Conservation (phyloP, 2,113 vertebrate genomes). For the Peromyscus maniculatus region DNA sequence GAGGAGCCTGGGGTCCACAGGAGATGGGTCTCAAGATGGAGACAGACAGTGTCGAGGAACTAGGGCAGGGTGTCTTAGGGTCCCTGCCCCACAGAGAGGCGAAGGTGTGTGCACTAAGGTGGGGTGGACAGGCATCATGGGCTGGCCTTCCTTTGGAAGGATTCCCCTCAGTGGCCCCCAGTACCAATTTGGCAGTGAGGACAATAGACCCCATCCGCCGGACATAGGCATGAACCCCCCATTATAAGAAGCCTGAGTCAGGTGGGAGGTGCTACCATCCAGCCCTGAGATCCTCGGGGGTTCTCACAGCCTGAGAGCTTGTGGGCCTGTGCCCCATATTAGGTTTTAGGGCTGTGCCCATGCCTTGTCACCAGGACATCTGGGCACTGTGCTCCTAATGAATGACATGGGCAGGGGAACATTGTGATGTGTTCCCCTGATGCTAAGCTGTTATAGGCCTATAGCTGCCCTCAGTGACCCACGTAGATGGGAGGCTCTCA, state of each 20-base stretch:
- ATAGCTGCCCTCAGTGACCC: no score
- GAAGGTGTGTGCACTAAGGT: not conserved
- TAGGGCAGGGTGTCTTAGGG: not conserved
- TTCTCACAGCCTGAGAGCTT: not conserved
- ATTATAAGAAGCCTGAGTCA: not conserved
- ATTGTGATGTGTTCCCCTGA: fast-evolving
- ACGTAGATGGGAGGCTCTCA: not conserved
- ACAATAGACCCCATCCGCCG: not conserved
- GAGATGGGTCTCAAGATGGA: fast-evolving
- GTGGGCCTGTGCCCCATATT: not conserved
- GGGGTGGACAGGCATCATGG: not conserved
- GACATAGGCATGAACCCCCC: not conserved
- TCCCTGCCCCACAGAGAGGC: not conserved
- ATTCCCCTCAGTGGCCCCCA: not conserved
- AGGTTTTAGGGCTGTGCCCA: not conserved
- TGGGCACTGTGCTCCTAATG: not conserved
- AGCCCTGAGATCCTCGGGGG: not conserved
- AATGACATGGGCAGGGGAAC: no score
- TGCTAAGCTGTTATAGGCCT: not conserved
- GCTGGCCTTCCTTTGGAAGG: not conserved
- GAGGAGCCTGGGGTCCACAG: not conserved
- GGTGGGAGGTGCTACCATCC: fast-evolving
- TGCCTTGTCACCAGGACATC: not conserved
- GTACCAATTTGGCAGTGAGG: not conserved
- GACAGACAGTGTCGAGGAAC: not conserved